A percentile compares a stretch with the other conserved stretches of the same genome.
phyloP scores from a whole-genome alignment of 1,140 invertebrate species.

The Leptopilina clavipes region DNA sequence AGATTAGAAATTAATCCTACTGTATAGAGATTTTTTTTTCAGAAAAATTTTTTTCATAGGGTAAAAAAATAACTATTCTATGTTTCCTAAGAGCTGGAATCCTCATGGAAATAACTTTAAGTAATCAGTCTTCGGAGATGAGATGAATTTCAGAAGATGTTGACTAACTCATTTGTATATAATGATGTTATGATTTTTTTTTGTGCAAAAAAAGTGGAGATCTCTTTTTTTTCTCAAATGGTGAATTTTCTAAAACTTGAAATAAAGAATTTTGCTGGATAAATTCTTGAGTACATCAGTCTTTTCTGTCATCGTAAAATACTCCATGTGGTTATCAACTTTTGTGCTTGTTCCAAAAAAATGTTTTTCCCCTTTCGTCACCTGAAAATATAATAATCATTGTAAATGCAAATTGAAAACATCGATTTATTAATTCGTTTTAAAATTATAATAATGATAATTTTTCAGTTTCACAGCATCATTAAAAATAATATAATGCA shows the following conservation, averaged over 20 bases:
- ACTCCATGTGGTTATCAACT: not conserved
- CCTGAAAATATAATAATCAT: slow-evolving; percentile 1
- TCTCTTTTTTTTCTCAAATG: not conserved
- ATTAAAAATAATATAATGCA: not conserved
- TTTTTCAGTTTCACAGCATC: not conserved
- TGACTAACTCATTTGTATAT: not conserved
- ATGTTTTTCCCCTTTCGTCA: not conserved
- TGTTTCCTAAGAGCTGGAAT: slow-evolving; percentile 6
- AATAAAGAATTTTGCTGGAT: not conserved
- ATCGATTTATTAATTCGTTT: too few species aligned
- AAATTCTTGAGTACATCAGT: not conserved
- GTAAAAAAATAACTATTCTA: slow-evolving; percentile 9
- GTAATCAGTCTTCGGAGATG: slow-evolving; percentile 7
- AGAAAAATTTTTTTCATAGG: not conserved
- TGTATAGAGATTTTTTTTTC: too few species aligned
- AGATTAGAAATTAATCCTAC: too few species aligned
- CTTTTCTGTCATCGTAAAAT: not conserved
- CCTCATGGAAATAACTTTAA: not conserved
- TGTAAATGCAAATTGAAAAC: not conserved
- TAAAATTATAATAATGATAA: too few species aligned
- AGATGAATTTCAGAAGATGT: not conserved
- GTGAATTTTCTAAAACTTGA: not conserved
- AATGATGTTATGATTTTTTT: not conserved
- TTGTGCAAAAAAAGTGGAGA: not conserved
- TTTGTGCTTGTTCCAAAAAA: not conserved